Conservation (phyloP, 1,140 invertebrate genomes). For the Trichoplusia ni region DNA sequence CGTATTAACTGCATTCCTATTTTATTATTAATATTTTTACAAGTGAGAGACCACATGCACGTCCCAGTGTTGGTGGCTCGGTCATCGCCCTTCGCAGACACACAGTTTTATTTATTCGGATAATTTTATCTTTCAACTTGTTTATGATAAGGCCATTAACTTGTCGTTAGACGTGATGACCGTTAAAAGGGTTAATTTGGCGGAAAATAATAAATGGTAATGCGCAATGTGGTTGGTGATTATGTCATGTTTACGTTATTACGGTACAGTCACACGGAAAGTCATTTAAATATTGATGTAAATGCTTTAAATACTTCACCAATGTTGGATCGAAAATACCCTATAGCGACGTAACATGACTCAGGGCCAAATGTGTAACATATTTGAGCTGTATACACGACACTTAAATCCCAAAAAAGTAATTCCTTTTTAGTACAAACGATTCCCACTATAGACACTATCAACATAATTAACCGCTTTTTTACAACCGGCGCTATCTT, state of each 20-base stretch:
- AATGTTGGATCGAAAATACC: no score
- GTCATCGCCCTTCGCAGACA: slow-evolving; percentile 30
- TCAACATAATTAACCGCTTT: neutral
- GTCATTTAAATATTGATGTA: no score
- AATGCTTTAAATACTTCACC: no score
- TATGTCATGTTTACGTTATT: no score
- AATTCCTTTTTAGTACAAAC: neutral
- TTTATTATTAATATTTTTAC: slow-evolving; percentile 32
- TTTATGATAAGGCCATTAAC: slow-evolving; percentile 5
- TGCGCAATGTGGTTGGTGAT: neutral
- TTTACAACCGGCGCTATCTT: neutral
- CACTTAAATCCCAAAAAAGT: no score
- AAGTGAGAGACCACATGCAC: slow-evolving; percentile 23
- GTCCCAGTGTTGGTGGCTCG: slow-evolving; percentile 17
- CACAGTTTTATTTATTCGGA: slow-evolving; percentile 34
- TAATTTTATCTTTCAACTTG: slow-evolving; percentile 23
- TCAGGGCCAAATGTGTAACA: no score
- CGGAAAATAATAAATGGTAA: neutral
- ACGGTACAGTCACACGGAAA: no score
- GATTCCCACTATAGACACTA: neutral
- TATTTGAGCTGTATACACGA: no score
- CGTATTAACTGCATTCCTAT: slow-evolving; percentile 22
- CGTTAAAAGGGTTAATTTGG: neutral
- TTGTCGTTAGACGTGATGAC: neutral
- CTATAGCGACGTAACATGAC: no score